Evolutionary conservation across 2,113 vertebrate genomes (phyloP).

Genomic region (Lampris incognitus): DNA sequence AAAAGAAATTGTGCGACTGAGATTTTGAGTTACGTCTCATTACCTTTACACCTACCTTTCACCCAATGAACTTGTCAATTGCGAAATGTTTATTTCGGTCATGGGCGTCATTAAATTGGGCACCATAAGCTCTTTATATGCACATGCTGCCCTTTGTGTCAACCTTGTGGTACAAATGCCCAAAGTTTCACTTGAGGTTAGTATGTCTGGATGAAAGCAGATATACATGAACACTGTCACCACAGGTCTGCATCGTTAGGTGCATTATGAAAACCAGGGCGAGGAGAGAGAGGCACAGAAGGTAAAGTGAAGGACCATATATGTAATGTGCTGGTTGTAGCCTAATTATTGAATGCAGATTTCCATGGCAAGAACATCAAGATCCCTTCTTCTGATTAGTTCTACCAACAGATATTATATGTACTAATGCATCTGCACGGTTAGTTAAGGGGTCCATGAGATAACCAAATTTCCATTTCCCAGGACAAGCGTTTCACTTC

Average conservation of each 20-base stretch:
- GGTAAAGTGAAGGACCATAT: background rate
- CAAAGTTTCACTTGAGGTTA: conserved; percentile 5
- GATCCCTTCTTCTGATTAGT: no score
- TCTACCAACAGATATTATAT: no score
- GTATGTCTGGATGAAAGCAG: background rate
- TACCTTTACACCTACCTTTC: conserved; percentile 49
- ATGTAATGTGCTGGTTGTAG: background rate
- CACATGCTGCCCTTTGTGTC: conserved; percentile 7
- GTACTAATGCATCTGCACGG: no score
- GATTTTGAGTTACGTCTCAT: conserved; percentile 36
- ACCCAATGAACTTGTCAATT: background rate
- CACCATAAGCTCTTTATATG: background rate
- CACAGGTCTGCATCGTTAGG: background rate
- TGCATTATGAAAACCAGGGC: background rate
- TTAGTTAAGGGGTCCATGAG: no score
- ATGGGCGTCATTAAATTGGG: background rate
- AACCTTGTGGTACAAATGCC: conserved; percentile 17
- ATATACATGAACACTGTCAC: background rate
- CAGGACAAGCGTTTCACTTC: no score
- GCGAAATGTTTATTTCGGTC: conserved; percentile 37
- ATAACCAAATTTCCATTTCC: no score
- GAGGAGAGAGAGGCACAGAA: conserved; percentile 4
- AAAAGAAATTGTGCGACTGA: conserved; percentile 19
- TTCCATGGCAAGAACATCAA: no score
- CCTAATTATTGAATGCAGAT: no score